Conservation (phyloP, 2,888 invertebrate species). For the Ecliptopera silaceata region DNA sequence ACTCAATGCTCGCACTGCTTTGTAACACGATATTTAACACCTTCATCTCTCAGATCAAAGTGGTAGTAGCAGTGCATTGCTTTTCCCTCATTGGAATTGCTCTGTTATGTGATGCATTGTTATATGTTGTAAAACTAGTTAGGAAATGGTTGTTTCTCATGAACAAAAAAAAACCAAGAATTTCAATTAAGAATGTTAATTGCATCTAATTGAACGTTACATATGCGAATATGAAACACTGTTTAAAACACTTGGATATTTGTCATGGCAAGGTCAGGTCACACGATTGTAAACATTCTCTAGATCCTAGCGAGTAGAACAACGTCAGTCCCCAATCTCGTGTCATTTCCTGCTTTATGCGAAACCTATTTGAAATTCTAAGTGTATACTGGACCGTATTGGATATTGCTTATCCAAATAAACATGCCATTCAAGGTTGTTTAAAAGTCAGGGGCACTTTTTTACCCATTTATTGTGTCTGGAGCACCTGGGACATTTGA, state of each 20-base stretch:
- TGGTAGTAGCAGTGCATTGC: no score
- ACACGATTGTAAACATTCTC: constrained; percentile 17
- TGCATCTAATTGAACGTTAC: constrained; percentile 16
- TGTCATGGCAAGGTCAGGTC: constrained; percentile 30
- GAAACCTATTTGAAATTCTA: constrained; percentile 29
- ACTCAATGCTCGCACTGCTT: no score
- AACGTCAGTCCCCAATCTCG: constrained; percentile 31
- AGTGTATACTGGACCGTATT: constrained; percentile 16
- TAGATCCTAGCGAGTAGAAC: constrained; percentile 13
- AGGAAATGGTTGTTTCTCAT: no score
- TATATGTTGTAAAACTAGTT: no score
- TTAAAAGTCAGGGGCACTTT: no score
- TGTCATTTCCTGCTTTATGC: constrained; percentile 31
- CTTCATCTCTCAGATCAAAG: no score
- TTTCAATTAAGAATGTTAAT: neutral
- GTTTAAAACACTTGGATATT: constrained; percentile 22
- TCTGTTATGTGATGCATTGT: no score
- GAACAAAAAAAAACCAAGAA: neutral
- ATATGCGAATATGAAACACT: constrained; percentile 14
- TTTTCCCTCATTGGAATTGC: no score
- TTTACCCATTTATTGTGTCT: no score
- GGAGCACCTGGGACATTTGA: no score
- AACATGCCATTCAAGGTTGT: no score
- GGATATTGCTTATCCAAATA: neutral
- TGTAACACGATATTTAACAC: no score